A percentile compares a stretch with the other conserved stretches of the same genome.
phyloP scores from a whole-genome alignment of 2,113 vertebrate genomes.

The Marmota flaviventris region DNA sequence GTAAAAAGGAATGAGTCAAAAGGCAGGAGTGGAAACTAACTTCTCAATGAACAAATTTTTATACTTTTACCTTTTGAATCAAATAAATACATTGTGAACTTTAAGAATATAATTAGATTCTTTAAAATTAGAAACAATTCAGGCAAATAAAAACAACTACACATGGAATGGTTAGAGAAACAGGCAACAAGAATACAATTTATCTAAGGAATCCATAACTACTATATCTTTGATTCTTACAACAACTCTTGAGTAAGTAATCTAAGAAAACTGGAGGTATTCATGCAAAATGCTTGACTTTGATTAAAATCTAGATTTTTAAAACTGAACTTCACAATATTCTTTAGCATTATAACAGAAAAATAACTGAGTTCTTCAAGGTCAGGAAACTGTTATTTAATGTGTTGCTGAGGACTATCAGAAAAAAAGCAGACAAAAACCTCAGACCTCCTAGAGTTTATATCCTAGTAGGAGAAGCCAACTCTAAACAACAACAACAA shows the following conservation, averaged over 20 bases:
- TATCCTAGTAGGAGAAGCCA: background rate
- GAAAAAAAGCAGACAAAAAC: background rate
- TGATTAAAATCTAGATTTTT: background rate
- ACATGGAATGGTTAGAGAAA: background rate
- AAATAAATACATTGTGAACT: background rate
- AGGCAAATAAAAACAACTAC: background rate
- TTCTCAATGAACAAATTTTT: background rate
- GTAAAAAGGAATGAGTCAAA: background rate
- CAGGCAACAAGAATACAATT: background rate
- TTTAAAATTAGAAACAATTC: background rate
- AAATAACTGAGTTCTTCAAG: background rate
- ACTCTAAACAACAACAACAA: background rate
- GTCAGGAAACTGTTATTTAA: background rate
- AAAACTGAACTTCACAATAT: background rate
- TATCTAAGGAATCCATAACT: background rate
- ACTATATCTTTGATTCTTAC: background rate
- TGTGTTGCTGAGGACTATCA: background rate
- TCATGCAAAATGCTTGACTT: background rate
- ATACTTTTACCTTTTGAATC: background rate
- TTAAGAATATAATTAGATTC: background rate
- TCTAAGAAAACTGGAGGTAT: background rate
- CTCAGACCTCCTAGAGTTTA: background rate
- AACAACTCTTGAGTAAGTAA: background rate
- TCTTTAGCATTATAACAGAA: background rate
- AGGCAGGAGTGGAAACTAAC: background rate